phyloP scores from a whole-genome alignment of 2,888 invertebrate genomes.

The Flexamia atlantica region DNA sequence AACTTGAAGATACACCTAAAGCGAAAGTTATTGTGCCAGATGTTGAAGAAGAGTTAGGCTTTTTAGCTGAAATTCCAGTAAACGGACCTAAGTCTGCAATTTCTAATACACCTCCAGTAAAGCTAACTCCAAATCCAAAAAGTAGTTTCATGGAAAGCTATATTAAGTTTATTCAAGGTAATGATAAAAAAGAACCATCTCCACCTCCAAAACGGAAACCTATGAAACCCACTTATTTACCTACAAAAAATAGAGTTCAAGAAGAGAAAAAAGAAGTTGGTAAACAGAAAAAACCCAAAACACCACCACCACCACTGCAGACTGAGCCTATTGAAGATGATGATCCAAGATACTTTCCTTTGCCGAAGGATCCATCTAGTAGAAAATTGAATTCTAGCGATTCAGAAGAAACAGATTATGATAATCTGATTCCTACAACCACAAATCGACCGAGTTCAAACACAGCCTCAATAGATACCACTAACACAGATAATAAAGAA shows the following conservation, averaged over 20 bases:
- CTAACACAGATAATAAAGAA: background rate
- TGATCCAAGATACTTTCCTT: slow-evolving; percentile 85
- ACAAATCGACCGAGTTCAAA: slow-evolving; percentile 24
- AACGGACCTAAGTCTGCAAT: slow-evolving; percentile 59
- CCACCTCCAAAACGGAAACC: slow-evolving; percentile 85
- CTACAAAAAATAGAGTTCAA: slow-evolving; percentile 69
- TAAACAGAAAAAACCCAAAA: slow-evolving; percentile 69
- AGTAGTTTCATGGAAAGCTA: slow-evolving; percentile 93
- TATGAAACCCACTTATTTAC: slow-evolving; percentile 78
- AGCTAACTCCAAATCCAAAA: slow-evolving; percentile 76
- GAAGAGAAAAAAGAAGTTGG: background rate
- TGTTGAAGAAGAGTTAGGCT: slow-evolving; percentile 92
- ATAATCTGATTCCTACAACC: slow-evolving; percentile 73
- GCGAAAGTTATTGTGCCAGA: slow-evolving; percentile 92
- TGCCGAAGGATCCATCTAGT: slow-evolving; percentile 81
- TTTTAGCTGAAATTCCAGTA: slow-evolving; percentile 79
- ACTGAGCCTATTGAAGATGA: slow-evolving; percentile 76
- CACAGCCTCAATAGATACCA: background rate
- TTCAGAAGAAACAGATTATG: slow-evolving; percentile 79
- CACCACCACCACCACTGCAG: slow-evolving; percentile 73
- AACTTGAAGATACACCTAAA: background rate
- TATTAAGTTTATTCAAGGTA: slow-evolving; percentile 90
- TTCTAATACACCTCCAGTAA: slow-evolving; percentile 73
- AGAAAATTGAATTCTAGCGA: slow-evolving; percentile 83
- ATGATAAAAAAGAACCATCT: slow-evolving; percentile 89